Evolutionary conservation across 2,797 vertebrate genomes (phyloP).

Genomic region (Gambelia wislizenii): DNA sequence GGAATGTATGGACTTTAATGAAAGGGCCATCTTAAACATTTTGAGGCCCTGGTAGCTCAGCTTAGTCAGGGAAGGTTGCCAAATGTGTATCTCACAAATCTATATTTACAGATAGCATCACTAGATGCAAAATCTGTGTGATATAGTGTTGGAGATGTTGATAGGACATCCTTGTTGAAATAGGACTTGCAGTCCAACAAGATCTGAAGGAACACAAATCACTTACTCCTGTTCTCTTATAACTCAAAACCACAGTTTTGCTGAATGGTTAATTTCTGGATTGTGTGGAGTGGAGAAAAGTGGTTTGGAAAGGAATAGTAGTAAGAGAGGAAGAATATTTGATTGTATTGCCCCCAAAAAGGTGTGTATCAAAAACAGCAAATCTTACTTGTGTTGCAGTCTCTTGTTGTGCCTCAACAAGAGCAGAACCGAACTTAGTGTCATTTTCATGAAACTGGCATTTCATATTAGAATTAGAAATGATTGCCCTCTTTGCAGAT

Average conservation of each 20-base stretch:
- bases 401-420: neutral
- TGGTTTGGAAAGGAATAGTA: neutral
- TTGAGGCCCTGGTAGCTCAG: neutral
- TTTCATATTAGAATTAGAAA: neutral
- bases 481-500: neutral
- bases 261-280: neutral
- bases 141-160: neutral
- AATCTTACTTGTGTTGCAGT: neutral
- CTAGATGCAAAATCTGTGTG: neutral
- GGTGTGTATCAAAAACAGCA: neutral
- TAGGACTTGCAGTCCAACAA: neutral
- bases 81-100: neutral
- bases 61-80: neutral
- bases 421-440: neutral
- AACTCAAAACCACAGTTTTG: neutral
- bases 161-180: neutral
- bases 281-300: neutral
- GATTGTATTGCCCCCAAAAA: neutral
- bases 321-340: neutral
- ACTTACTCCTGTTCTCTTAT: neutral
- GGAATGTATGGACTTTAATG: too few species aligned
- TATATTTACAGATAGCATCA: neutral
- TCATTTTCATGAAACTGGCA: neutral
- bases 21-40: too few species aligned
- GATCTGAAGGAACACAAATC: neutral